A percentile compares a stretch with the other conserved stretches of the same genome.
Conservation (phyloP, 2,797 vertebrate species). For the Fundulus diaphanus region DNA sequence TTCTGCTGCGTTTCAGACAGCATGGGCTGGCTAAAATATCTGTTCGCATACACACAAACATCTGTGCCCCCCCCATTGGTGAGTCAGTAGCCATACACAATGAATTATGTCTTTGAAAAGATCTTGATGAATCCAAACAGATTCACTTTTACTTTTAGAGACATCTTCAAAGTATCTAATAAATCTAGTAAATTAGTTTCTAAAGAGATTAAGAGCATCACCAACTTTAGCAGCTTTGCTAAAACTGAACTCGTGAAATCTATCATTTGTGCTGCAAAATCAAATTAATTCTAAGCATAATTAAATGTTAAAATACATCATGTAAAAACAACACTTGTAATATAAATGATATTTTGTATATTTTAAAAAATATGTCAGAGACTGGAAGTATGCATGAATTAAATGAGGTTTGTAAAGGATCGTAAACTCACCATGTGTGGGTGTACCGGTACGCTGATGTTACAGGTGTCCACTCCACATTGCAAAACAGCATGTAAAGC, state of each 20-base stretch:
- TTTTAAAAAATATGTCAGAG: neutral
- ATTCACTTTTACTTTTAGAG: neutral
- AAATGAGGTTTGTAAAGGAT: neutral
- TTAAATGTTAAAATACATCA: neutral
- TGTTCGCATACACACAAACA: too few relatives aligned
- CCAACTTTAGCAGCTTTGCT: neutral
- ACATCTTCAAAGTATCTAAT: neutral
- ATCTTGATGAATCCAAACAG: neutral
- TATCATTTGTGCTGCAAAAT: neutral
- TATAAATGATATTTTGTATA: neutral
- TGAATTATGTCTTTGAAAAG: too few relatives aligned
- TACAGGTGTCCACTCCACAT: slow-evolving; percentile 76
- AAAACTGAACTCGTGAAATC: neutral
- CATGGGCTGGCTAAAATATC: too few relatives aligned
- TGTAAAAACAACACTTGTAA: neutral
- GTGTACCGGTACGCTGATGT: slow-evolving; percentile 56
- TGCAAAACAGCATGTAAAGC: slow-evolving; percentile 82
- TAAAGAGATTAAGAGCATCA: neutral
- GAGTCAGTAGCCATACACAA: neutral
- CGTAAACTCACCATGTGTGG: slow-evolving; percentile 84
- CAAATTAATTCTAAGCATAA: neutral
- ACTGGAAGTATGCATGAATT: neutral
- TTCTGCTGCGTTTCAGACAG: too few relatives aligned
- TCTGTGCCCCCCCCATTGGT: too few relatives aligned
- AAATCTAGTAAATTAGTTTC: neutral